phyloP scores from a whole-genome alignment of 2,888 invertebrate genomes.

The Heteromurus nitidus region DNA sequence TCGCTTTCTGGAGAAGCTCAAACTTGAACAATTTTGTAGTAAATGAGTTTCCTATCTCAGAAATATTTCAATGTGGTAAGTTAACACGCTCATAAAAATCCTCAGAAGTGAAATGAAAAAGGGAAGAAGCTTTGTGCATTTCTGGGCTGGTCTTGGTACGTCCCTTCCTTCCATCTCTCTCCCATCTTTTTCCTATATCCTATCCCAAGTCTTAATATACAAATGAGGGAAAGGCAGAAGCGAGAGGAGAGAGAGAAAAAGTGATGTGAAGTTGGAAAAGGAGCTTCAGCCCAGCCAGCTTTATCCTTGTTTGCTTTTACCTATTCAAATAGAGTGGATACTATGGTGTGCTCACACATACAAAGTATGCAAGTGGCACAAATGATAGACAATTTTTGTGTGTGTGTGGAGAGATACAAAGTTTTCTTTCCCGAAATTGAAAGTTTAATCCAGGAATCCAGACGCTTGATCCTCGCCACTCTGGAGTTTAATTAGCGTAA shows the following conservation, averaged over 20 bases:
- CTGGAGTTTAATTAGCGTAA: conserved; percentile 44
- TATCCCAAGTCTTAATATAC: background rate
- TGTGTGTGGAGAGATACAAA: conserved; percentile 1
- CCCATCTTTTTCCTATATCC: background rate
- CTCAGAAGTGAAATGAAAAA: background rate
- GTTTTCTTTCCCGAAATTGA: conserved; percentile 32
- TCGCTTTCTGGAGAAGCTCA: background rate
- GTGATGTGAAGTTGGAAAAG: background rate
- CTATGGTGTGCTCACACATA: too few species aligned
- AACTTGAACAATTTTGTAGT: background rate
- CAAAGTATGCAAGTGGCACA: too few species aligned
- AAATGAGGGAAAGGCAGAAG: background rate
- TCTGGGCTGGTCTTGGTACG: too few species aligned
- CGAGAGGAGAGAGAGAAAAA: background rate
- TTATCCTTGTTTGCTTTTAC: background rate
- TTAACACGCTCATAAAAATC: background rate
- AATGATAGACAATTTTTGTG: background rate
- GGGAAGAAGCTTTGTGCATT: too few species aligned
- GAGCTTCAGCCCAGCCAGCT: background rate
- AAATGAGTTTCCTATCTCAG: conserved; percentile 14
- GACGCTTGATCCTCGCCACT: conserved; percentile 39
- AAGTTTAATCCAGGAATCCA: conserved; percentile 42
- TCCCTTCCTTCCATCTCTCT: conserved; percentile 1
- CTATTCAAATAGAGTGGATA: background rate
- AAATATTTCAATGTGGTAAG: background rate